Evolutionary conservation across 2,888 invertebrate genomes (phyloP).

Genomic region (Leptinotarsa tumamoca): DNA sequence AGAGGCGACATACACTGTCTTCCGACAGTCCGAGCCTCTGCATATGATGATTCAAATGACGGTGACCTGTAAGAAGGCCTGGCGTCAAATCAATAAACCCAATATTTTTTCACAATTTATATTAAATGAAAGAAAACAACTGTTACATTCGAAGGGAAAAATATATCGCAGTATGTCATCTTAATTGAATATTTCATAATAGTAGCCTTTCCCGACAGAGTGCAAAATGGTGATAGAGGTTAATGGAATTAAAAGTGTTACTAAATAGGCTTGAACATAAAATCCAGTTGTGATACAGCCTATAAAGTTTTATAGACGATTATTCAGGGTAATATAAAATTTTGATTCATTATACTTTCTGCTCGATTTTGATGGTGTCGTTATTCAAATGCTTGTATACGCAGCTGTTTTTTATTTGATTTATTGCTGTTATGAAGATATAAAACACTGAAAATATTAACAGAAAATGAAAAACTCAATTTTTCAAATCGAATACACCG

Average conservation of each 20-base stretch:
- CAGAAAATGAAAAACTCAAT: too few relatives aligned
- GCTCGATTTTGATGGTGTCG: not conserved
- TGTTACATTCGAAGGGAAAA: too few relatives aligned
- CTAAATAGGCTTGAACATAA: not conserved
- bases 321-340: not conserved
- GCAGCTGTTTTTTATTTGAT: not conserved
- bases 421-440: too few relatives aligned
- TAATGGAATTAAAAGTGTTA: not conserved
- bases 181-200: conserved; percentile 1
- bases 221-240: not conserved
- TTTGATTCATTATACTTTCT: not conserved
- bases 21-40: too few relatives aligned
- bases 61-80: too few relatives aligned
- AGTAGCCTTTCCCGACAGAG: not conserved
- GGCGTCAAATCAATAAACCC: too few relatives aligned
- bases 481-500: too few relatives aligned
- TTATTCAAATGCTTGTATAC: not conserved
- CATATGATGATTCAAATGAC: too few relatives aligned
- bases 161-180: not conserved
- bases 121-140: too few relatives aligned
- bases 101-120: too few relatives aligned
- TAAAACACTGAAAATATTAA: too few relatives aligned
- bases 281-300: not conserved
- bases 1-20: too few relatives aligned
- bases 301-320: not conserved